Conservation (phyloP, 1,140 invertebrate species). For the Pseudomyrmex gracilis region DNA sequence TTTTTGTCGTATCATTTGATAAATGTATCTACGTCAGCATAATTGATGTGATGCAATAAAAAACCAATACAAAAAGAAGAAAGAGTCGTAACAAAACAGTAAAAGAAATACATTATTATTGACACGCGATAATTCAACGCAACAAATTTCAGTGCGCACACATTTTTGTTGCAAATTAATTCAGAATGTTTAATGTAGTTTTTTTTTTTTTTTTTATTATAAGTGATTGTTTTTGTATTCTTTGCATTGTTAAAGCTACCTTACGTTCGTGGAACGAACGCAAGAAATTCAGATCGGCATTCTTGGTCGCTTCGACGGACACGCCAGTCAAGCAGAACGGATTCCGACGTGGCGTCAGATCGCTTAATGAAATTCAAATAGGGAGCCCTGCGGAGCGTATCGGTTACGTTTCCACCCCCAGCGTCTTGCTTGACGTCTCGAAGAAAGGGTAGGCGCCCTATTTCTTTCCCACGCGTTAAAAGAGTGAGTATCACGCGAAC, state of each 20-base stretch:
- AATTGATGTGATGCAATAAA: no score
- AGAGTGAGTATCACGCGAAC: background rate
- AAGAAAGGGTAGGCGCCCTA: slow-evolving; percentile 69
- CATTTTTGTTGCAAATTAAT: background rate
- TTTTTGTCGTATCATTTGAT: no score
- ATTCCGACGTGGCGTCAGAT: slow-evolving; percentile 54
- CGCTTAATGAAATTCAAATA: slow-evolving; percentile 72
- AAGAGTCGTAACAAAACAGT: background rate
- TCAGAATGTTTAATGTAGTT: background rate
- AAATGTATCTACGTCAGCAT: no score
- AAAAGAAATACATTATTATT: background rate
- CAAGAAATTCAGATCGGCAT: slow-evolving; percentile 52
- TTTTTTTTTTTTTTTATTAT: slow-evolving; percentile 45
- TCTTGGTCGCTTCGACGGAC: slow-evolving; percentile 61
- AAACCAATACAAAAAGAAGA: no score
- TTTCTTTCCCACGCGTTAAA: slow-evolving; percentile 67
- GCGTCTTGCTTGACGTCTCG: slow-evolving; percentile 58
- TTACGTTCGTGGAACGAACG: slow-evolving; percentile 31
- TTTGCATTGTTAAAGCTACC: slow-evolving; percentile 9
- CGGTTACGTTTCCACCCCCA: slow-evolving; percentile 71
- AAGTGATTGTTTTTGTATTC: slow-evolving; percentile 10
- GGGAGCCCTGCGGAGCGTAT: slow-evolving; percentile 60
- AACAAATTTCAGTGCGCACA: background rate
- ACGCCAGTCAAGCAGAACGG: slow-evolving; percentile 50
- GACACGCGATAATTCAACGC: background rate